These are phyloP conservation scores for Alouatta palliata DNA, from an alignment of 2,113 vertebrate species.

Conservation along the genomic window DNA sequence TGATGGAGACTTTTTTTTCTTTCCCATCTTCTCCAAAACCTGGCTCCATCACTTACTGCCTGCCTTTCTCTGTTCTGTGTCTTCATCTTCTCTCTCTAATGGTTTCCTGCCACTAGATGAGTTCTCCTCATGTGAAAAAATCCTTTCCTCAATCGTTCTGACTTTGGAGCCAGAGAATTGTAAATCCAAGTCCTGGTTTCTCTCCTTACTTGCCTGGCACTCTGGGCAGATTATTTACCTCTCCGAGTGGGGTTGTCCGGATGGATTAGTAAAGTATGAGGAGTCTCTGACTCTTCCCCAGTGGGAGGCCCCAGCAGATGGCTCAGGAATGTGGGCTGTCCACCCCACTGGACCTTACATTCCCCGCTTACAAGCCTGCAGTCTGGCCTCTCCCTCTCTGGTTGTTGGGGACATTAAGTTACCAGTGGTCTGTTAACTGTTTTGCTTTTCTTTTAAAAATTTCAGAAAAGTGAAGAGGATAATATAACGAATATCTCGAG, in stretches of 20 bases:
- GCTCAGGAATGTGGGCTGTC: not conserved
- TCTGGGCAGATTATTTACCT: not conserved
- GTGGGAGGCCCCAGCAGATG: not conserved
- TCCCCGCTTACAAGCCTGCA: fast-evolving
- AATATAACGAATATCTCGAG: not conserved
- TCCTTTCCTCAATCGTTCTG: not conserved
- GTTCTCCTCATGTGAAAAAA: not conserved
- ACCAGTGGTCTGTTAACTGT: not conserved
- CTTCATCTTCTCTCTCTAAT: not conserved
- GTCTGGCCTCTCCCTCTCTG: not conserved
- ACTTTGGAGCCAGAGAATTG: not conserved
- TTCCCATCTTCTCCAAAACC: not conserved
- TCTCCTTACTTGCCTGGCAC: not conserved
- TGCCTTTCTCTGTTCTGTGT: not conserved
- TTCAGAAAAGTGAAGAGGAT: not conserved
- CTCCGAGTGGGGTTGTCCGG: fast-evolving
- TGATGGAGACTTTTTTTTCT: not conserved
- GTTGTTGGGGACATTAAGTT: not conserved
- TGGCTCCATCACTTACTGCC: not conserved
- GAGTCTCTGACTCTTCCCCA: not conserved
- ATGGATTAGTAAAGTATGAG: no score
- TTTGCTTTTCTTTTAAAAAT: not conserved
- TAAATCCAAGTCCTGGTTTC: not conserved
- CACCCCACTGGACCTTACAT: fast-evolving
- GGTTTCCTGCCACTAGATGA: not conserved